Percentiles rank a stretch among this genome's conserved stretches.
phyloP scores from a whole-genome alignment of 1,140 invertebrate species.

The Copidosoma floridanum region DNA sequence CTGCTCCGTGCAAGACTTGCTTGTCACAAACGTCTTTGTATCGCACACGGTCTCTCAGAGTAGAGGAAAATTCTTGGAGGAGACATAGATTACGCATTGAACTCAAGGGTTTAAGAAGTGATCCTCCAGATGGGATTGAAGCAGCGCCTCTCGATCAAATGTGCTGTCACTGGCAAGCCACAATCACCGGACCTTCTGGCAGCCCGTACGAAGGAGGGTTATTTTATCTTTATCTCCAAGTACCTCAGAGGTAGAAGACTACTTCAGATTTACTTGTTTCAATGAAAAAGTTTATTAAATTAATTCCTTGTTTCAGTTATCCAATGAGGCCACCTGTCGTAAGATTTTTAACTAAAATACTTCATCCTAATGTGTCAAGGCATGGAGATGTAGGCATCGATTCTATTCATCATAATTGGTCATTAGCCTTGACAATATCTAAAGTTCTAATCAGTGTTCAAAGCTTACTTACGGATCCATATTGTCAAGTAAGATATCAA shows the following conservation, averaged over 20 bases:
- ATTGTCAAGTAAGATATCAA: constrained; percentile 66
- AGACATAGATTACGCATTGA: constrained; percentile 72
- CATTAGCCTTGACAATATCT: constrained; percentile 85
- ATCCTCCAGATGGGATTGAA: constrained; percentile 88
- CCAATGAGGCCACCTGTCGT: constrained; percentile 89
- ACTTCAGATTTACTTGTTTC: constrained; percentile 2
- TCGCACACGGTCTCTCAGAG: constrained; percentile 59
- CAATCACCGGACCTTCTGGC: constrained; percentile 82
- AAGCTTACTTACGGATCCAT: constrained; percentile 90
- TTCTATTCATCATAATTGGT: constrained; percentile 95
- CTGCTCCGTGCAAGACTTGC: constrained; percentile 75
- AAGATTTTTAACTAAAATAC: constrained; percentile 84
- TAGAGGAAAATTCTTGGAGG: constrained; percentile 73
- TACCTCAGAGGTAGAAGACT: constrained; percentile 65
- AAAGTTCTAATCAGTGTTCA: constrained; percentile 89
- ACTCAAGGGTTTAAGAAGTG: constrained; percentile 71
- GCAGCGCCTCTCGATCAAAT: constrained; percentile 79
- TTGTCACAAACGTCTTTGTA: constrained; percentile 71
- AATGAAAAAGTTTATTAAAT: constrained; percentile 5
- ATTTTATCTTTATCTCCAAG: constrained; percentile 90
- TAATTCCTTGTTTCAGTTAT: constrained; percentile 65
- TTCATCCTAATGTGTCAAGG: constrained; percentile 92
- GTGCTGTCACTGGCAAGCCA: constrained; percentile 89
- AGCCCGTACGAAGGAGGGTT: constrained; percentile 93
- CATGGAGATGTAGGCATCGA: constrained; percentile 96